These are phyloP conservation scores for Lepus europaeus DNA, from an alignment of 2,113 vertebrate genomes.

Conservation along the genomic window DNA sequence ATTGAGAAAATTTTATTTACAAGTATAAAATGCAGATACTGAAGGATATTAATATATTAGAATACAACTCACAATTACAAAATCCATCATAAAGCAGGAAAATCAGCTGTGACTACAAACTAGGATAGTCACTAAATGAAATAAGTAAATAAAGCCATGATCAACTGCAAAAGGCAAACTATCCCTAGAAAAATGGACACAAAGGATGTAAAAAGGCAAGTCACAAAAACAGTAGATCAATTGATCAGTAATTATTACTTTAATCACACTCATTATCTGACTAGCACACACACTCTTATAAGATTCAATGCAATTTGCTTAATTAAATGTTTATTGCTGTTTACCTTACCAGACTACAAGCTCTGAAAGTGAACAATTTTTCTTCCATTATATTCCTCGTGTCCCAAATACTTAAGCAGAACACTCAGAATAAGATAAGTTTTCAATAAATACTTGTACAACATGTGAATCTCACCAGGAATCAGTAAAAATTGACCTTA, in stretches of 20 bases:
- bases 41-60: too few relatives aligned
- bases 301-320: not conserved
- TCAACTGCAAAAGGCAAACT: not conserved
- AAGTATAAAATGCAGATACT: not conserved
- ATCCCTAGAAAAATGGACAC: not conserved
- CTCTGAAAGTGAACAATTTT: constrained; percentile 2
- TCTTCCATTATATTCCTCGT: not conserved
- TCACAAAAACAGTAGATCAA: not conserved
- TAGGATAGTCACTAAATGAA: not conserved
- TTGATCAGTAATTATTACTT: not conserved
- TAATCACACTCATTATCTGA: not conserved
- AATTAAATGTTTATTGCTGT: not conserved
- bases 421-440: not conserved
- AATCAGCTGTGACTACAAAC: not conserved
- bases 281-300: not conserved
- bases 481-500: not conserved
- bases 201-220: not conserved
- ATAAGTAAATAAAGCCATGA: not conserved
- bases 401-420: not conserved
- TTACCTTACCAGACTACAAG: not conserved
- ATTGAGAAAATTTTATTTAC: not conserved
- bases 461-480: not conserved
- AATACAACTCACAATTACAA: not conserved
- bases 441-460: constrained; percentile 29
- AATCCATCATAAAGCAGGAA: not conserved